Conservation (phyloP, 2,113 vertebrate species). For the Phaethon lepturus region DNA sequence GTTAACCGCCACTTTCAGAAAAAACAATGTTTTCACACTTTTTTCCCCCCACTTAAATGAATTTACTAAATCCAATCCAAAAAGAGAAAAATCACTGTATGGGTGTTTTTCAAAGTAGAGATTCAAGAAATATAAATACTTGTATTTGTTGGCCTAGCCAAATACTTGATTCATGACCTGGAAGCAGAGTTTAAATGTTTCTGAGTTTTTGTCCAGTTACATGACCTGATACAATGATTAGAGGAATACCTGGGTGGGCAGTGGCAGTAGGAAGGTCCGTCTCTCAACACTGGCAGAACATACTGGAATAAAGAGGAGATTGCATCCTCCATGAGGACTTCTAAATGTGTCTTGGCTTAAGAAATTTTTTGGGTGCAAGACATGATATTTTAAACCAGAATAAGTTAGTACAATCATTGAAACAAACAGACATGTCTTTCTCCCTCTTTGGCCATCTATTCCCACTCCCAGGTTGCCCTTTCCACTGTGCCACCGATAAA, state of each 20-base stretch:
- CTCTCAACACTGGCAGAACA: neutral
- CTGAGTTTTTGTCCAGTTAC: neutral
- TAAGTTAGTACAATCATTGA: neutral
- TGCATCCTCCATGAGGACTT: neutral
- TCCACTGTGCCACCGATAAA: neutral
- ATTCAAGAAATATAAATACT: neutral
- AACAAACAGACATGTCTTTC: neutral
- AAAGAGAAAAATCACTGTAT: neutral
- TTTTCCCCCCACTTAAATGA: neutral
- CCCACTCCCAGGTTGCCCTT: neutral
- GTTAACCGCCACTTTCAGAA: neutral
- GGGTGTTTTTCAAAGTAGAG: neutral
- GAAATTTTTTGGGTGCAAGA: neutral
- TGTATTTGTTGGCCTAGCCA: neutral
- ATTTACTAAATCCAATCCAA: neutral
- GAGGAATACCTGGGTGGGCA: neutral
- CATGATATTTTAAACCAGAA: neutral
- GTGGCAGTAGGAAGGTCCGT: neutral
- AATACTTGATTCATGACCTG: neutral
- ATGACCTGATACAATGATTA: neutral
- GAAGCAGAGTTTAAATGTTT: neutral
- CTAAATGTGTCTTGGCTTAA: neutral
- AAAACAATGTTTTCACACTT: neutral
- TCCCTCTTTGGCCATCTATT: neutral
- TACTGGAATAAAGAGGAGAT: neutral